phyloP scores from a whole-genome alignment of 1,140 invertebrate genomes.

The Tribolium castaneum region DNA sequence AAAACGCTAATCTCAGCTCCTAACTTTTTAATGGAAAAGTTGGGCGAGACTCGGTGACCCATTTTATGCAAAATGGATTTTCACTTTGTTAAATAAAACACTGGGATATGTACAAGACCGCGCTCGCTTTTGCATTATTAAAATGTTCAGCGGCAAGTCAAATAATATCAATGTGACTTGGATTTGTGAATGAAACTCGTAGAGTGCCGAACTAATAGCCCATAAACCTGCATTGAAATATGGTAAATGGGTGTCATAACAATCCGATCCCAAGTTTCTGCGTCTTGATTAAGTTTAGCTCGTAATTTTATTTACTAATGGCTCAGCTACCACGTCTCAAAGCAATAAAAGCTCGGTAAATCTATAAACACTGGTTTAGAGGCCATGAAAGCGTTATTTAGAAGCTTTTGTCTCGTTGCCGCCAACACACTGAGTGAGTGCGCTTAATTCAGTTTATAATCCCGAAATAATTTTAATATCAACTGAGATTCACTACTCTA shows the following conservation, averaged over 20 bases:
- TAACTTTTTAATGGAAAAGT: background rate
- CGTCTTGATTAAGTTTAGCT: background rate
- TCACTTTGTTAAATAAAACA: background rate
- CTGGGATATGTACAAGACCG: background rate
- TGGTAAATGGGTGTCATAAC: background rate
- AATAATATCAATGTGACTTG: background rate
- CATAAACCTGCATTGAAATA: slow-evolving; percentile 9
- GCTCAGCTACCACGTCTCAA: slow-evolving; percentile 34
- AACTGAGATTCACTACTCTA: background rate
- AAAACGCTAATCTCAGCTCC: no score
- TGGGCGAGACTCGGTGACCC: background rate
- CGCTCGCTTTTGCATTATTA: background rate
- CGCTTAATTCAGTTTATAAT: slow-evolving; percentile 21
- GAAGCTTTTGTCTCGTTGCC: slow-evolving; percentile 19
- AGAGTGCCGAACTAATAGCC: no score
- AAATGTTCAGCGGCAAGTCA: background rate
- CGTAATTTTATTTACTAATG: slow-evolving; percentile 47
- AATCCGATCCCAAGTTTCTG: background rate
- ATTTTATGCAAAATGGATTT: background rate
- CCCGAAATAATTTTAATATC: slow-evolving; percentile 18
- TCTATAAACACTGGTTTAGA: slow-evolving; percentile 48
- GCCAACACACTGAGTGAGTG: background rate
- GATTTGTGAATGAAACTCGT: no score
- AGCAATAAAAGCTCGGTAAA: slow-evolving; percentile 46
- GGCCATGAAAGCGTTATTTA: slow-evolving; percentile 40